Conservation (phyloP, 1,140 invertebrate species). For the Scaptomyza hsui region DNA sequence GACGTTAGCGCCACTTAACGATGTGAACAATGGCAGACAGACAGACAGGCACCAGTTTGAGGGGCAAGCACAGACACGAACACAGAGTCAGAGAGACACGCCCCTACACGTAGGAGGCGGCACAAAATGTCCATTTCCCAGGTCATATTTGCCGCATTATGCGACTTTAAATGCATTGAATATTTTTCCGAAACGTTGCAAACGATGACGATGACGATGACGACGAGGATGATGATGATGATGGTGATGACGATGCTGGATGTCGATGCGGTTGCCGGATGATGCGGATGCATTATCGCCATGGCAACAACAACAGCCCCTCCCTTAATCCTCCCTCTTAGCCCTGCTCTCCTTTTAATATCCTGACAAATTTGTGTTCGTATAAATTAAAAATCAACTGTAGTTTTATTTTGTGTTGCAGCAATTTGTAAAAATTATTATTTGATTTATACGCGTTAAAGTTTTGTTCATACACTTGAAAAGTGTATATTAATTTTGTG, state of each 20-base stretch:
- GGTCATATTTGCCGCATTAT: conserved; percentile 32
- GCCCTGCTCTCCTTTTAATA: conserved; percentile 56
- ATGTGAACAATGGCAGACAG: conserved; percentile 67
- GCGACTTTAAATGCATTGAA: conserved; percentile 59
- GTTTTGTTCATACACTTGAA: conserved; percentile 73
- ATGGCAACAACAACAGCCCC: conserved; percentile 14
- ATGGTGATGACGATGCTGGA: conserved; percentile 42
- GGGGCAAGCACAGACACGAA: background rate
- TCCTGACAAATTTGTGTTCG: conserved; percentile 70
- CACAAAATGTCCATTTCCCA: conserved; percentile 4
- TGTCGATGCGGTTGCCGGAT: conserved; percentile 11
- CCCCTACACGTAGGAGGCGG: background rate
- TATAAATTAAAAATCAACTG: conserved; percentile 79
- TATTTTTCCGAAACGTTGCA: conserved; percentile 38
- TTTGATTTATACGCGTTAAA: conserved; percentile 72
- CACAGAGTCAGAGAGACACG: conserved; percentile 7
- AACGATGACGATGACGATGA: conserved; percentile 7
- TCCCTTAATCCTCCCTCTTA: conserved; percentile 2
- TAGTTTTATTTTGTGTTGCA: conserved; percentile 13
- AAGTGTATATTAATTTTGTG: no score
- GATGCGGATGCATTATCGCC: conserved; percentile 28
- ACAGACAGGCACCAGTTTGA: background rate
- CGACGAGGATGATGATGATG: conserved; percentile 30
- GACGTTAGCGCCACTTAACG: conserved; percentile 82
- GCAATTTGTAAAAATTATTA: conserved; percentile 69